Evolutionary conservation across 2,888 invertebrate genomes (phyloP).

Genomic region (Bibio marci): DNA sequence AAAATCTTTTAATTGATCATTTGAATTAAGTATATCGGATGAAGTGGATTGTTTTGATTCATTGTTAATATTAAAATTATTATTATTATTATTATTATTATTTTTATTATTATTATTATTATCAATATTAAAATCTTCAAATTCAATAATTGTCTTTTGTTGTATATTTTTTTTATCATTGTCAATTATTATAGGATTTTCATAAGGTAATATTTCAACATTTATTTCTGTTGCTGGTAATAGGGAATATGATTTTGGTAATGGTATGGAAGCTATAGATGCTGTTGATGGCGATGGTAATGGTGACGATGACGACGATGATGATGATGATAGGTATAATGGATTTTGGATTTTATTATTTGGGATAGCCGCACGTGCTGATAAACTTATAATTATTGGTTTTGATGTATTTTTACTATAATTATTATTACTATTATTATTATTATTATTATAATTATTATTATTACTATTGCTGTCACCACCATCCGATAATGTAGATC

Average conservation of each 20-base stretch:
- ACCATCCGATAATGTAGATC: slow-evolving; percentile 14
- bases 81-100: slow-evolving; percentile 1
- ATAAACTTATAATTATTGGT: slow-evolving; percentile 19
- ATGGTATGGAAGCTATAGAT: not conserved
- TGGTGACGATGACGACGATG: slow-evolving; percentile 3
- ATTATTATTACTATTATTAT: no score
- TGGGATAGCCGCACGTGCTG: slow-evolving; percentile 18
- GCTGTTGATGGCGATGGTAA: slow-evolving; percentile 5
- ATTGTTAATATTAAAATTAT: slow-evolving; percentile 1
- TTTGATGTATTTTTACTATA: slow-evolving; percentile 16
- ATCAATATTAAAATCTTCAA: not conserved
- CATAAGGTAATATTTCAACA: slow-evolving; percentile 18
- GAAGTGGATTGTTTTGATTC: not conserved
- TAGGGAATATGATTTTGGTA: slow-evolving; percentile 31
- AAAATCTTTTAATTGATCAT: no score
- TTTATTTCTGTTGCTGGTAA: slow-evolving; percentile 30
- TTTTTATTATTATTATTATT: slow-evolving; percentile 1
- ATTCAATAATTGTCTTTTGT: no score
- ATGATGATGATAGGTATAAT: not conserved
- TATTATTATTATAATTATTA: no score
- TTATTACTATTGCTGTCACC: slow-evolving; percentile 20
- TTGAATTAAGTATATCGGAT: no score
- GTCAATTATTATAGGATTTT: no score
- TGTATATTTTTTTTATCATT: no score
- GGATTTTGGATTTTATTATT: slow-evolving; percentile 16